Conservation (phyloP, 92 coral and sea anemone genomes). For the Nematostella vectensis region DNA sequence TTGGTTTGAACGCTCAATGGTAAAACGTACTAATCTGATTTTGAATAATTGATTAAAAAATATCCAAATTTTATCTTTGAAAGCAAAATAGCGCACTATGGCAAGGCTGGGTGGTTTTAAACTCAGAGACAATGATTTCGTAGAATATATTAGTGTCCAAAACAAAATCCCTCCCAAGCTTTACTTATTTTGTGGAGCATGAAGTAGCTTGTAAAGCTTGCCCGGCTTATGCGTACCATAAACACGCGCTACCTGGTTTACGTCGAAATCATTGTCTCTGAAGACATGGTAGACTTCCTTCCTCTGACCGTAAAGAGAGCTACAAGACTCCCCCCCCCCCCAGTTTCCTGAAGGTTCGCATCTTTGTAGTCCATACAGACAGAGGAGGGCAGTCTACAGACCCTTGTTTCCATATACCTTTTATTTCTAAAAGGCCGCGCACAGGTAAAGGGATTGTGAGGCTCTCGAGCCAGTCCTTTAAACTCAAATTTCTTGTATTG, state of each 20-base stretch:
- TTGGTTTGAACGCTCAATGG: no score
- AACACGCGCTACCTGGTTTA: neutral
- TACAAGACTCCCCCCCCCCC: neutral
- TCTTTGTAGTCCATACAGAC: neutral
- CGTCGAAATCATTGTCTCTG: neutral
- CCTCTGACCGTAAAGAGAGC: neutral
- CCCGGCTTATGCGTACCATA: neutral
- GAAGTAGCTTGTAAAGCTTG: neutral
- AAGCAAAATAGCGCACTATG: no score
- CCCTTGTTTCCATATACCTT: neutral
- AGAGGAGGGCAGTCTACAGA: neutral
- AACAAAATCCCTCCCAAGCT: no score
- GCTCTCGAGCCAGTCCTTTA: neutral
- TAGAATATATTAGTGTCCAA: no score
- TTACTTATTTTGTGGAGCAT: no score
- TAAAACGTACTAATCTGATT: no score
- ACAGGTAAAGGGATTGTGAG: neutral
- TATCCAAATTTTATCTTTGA: no score
- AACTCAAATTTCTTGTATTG: no score
- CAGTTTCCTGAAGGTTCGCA: neutral
- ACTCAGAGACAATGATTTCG: no score
- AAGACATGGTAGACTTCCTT: neutral
- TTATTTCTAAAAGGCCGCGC: neutral
- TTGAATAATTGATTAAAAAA: no score
- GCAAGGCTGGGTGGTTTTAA: no score